Evolutionary conservation across 2,888 invertebrate genomes (phyloP), one percentile per base, ranked within the genome.

Genomic region (Sinotaia quadrata): DNA sequence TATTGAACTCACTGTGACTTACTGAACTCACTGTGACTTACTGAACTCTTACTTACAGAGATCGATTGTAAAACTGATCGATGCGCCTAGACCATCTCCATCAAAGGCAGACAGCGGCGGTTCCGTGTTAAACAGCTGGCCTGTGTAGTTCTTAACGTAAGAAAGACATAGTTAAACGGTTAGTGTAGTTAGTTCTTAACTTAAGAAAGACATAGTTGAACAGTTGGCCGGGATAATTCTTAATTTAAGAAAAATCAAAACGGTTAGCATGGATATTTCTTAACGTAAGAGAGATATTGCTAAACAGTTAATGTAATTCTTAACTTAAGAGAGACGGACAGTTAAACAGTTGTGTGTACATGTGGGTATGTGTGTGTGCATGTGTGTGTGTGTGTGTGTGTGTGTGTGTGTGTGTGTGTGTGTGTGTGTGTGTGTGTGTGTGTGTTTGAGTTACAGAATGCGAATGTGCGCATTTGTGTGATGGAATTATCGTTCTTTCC

Each of bases 41-140:
- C n/a, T n/a, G n/a, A n/a, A n/a, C n/a, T n/a, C n/a, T n/a, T n/a
- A n/a, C n/a, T n/a, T n/a, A 47, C 47, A 47, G 47, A 21, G n/a
- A n/a, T 63, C 72, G n/a, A 68, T 44, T 36, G n/a, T 7, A 12
- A 66, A 21, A 3, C 10, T n/a, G 24, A 72, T 61, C 8, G 36
- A 21, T 34, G 33, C 60, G 34, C 68, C 66, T 10, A 68, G 34
- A 0, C 10, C 18, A 54, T 72, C 72, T 7, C 69, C 69, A 33
- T 72, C 72, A 1, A 33, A 29, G n/a, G 72, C 72, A 24, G 66
- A 56, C 37, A 72, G 7, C 8, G 7, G 12, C 7, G 72, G 72
- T 0, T 41, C 21, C 21, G 68, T 68, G 37, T n/a, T 4, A 49
- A 68, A 66, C 5, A n/a, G 18, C 12, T 10, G 21, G 3, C 29